Evolutionary conservation across 1,140 invertebrate genomes (phyloP).

Genomic region (Drosophila kohkoa): DNA sequence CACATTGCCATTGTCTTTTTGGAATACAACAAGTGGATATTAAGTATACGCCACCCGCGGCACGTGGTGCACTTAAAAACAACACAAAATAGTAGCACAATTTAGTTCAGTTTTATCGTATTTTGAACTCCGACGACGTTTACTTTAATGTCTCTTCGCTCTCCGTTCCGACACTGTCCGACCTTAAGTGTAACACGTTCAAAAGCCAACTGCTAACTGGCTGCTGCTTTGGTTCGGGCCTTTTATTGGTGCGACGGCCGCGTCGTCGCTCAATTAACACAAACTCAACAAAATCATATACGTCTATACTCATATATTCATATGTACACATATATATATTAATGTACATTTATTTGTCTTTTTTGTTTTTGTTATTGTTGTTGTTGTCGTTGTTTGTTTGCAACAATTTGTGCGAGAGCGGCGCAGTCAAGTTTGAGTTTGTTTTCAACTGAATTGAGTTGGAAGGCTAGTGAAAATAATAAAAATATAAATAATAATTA

Average conservation of each 20-base stretch:
- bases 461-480: conserved; percentile 15
- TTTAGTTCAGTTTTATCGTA: conserved; percentile 38
- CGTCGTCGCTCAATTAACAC: conserved; percentile 58
- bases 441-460: conserved; percentile 43
- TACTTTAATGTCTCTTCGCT: conserved; percentile 10
- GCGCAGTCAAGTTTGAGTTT: conserved; percentile 43
- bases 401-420: conserved; percentile 19
- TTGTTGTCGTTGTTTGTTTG: conserved; percentile 5
- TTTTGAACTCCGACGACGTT: conserved; percentile 24
- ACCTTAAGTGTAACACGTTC: conserved; percentile 52
- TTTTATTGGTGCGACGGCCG: conserved; percentile 61
- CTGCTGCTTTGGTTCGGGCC: conserved; percentile 44
- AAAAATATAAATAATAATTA: conserved; percentile 41
- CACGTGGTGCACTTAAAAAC: conserved; percentile 52
- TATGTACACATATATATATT: conserved; percentile 1
- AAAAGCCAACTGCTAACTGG: conserved; percentile 62
- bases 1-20: conserved; percentile 64
- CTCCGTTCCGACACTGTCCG: conserved; percentile 36
- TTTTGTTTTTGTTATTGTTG: neutral
- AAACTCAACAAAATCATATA: conserved; percentile 34
- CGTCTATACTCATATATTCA: neutral
- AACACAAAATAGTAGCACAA: neutral
- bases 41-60: conserved; percentile 43
- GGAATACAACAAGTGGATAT: conserved; percentile 30
- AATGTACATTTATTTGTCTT: conserved; percentile 28